phyloP scores from a whole-genome alignment of 2,797 vertebrate genomes.

The Rhadinocentrus ornatus region DNA sequence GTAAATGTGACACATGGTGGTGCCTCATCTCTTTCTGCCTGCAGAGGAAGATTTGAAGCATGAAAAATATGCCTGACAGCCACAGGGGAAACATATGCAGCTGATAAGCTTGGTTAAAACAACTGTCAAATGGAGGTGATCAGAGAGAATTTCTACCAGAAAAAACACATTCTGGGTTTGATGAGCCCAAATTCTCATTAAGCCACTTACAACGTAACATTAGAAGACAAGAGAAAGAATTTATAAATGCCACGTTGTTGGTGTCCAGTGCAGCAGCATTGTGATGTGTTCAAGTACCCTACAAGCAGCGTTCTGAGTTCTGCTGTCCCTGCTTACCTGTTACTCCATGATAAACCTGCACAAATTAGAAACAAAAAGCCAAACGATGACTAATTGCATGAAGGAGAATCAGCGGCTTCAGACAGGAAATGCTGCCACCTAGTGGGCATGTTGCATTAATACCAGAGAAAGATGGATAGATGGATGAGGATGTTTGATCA shows the following conservation, averaged over 20 bases:
- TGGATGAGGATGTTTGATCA: background rate
- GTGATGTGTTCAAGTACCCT: background rate
- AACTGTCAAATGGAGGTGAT: slow-evolving; percentile 64
- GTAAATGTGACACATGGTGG: slow-evolving; percentile 32
- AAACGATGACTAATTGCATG: background rate
- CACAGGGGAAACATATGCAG: slow-evolving; percentile 52
- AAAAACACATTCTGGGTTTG: slow-evolving; percentile 43
- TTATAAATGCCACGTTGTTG: slow-evolving; percentile 18
- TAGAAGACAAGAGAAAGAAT: background rate
- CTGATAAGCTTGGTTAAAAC: slow-evolving; percentile 66
- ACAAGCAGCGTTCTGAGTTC: background rate
- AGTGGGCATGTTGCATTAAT: slow-evolving; percentile 34
- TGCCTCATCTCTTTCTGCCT: slow-evolving; percentile 20
- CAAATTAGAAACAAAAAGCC: slow-evolving; percentile 9
- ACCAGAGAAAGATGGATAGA: background rate
- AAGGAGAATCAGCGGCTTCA: background rate
- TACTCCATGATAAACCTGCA: background rate
- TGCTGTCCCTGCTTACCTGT: background rate
- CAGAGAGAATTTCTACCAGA: slow-evolving; percentile 29
- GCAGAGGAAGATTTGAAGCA: slow-evolving; percentile 28
- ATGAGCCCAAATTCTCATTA: slow-evolving; percentile 49
- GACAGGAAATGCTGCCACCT: slow-evolving; percentile 72
- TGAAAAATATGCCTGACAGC: slow-evolving; percentile 66
- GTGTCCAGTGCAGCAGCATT: background rate
- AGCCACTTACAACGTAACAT: slow-evolving; percentile 1